phyloP scores from a whole-genome alignment of 2,888 invertebrate genomes.

The Cylindroiulus punctatus region DNA sequence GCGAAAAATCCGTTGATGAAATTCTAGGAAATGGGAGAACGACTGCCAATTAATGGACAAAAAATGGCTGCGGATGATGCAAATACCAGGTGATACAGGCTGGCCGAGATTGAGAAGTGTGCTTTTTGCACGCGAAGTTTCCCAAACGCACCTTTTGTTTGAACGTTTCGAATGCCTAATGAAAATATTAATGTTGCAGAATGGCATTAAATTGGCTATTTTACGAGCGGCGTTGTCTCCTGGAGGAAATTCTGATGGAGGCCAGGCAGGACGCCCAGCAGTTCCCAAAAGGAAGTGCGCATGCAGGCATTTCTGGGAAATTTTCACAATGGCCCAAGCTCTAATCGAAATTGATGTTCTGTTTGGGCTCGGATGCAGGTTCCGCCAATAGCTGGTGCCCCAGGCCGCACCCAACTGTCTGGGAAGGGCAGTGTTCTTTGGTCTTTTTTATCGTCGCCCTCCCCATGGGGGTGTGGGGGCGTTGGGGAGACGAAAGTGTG shows the following conservation, averaged over 20 bases:
- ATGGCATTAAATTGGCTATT: background rate
- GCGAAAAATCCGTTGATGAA: background rate
- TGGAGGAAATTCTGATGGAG: background rate
- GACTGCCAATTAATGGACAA: background rate
- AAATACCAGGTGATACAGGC: background rate
- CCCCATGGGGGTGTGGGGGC: background rate
- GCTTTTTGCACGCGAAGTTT: slow-evolving; percentile 6
- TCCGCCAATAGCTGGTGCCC: background rate
- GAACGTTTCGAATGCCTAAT: background rate
- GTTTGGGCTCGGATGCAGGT: background rate
- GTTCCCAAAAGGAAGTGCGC: background rate
- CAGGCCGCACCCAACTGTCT: background rate
- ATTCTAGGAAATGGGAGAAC: background rate
- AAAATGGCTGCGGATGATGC: background rate
- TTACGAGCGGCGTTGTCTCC: background rate
- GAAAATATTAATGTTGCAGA: slow-evolving; percentile 2
- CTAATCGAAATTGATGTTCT: slow-evolving; percentile 13
- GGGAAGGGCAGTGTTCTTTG: background rate
- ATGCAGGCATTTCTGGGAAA: background rate
- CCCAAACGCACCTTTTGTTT: no score
- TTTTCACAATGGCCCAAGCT: background rate
- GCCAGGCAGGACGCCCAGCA: slow-evolving; percentile 7
- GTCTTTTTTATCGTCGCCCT: background rate
- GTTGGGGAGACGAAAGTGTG: background rate
- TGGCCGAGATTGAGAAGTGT: background rate